These are phyloP conservation scores for Chloroceryle aenea DNA, from an alignment of 2,113 vertebrate species.

Conservation along the genomic window DNA sequence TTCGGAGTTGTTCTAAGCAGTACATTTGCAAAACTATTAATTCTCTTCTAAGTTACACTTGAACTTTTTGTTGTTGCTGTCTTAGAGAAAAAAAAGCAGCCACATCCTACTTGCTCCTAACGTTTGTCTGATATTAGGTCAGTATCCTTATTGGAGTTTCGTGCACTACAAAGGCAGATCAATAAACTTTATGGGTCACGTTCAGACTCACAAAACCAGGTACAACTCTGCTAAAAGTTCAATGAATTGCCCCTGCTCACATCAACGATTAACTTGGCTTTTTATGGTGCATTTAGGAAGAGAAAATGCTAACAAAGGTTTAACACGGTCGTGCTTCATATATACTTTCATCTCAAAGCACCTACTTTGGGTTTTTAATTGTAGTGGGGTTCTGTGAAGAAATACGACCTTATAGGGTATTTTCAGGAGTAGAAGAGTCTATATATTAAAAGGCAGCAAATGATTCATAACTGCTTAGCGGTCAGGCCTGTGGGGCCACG, in stretches of 20 bases:
- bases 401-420: slow-evolving; percentile 82
- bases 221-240: slow-evolving; percentile 3
- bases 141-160: slow-evolving; percentile 33
- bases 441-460: slow-evolving; percentile 93
- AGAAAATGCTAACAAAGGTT: slow-evolving; percentile 37
- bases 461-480: slow-evolving; percentile 89
- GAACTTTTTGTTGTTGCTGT: neutral
- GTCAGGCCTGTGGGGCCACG: slow-evolving; percentile 81
- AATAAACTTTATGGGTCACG: slow-evolving; percentile 33
- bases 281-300: neutral
- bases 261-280: neutral
- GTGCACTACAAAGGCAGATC: slow-evolving; percentile 57
- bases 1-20: neutral
- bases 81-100: neutral
- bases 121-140: neutral
- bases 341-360: slow-evolving; percentile 54
- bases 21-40: neutral
- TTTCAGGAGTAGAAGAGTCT: slow-evolving; percentile 88
- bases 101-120: neutral
- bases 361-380: slow-evolving; percentile 77
- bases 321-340: slow-evolving; percentile 9
- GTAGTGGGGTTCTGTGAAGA: slow-evolving; percentile 82
- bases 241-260: neutral
- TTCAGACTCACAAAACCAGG: neutral
- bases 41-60: neutral